A percentile compares a stretch with the other conserved stretches of the same genome.
Evolutionary conservation across 2,113 vertebrate species (phyloP).

Genomic region (Phrynocephalus versicolor): DNA sequence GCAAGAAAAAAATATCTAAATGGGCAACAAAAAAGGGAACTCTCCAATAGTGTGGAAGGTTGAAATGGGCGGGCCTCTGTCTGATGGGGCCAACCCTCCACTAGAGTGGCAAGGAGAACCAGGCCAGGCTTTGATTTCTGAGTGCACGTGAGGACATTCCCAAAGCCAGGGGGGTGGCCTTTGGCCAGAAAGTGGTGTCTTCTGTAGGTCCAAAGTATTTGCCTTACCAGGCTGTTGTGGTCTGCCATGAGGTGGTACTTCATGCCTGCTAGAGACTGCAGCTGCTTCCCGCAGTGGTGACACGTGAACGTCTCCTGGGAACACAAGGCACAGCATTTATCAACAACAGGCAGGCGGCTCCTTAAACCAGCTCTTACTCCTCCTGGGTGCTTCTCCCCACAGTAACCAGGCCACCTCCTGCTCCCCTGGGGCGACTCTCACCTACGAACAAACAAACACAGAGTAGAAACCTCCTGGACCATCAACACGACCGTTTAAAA

Average conservation of each 20-base stretch:
- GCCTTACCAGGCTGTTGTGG: conserved; percentile 88
- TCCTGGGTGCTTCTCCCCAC: not conserved
- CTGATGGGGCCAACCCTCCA: no score
- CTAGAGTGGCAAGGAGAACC: no score
- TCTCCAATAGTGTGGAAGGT: no score
- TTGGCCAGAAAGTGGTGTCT: not conserved
- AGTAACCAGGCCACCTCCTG: no score
- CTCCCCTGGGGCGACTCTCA: not conserved
- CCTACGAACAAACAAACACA: no score
- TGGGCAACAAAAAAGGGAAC: no score
- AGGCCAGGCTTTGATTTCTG: no score
- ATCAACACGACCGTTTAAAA: not conserved
- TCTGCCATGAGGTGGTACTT: conserved; percentile 98
- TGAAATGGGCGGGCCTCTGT: no score
- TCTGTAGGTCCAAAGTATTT: not conserved
- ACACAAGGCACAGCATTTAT: not conserved
- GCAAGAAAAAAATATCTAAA: no score
- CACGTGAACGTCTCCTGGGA: conserved; percentile 87
- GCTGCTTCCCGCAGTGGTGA: conserved; percentile 91
- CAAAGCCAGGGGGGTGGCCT: no score
- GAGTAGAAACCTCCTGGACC: not conserved
- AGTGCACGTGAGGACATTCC: no score
- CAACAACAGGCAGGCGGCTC: not conserved
- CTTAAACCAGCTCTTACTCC: not conserved
- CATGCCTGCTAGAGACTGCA: conserved; percentile 92